Base-by-base conservation (phyloP, 1,140 invertebrate genomes). In the Lasioglossum albipes region DNA sequence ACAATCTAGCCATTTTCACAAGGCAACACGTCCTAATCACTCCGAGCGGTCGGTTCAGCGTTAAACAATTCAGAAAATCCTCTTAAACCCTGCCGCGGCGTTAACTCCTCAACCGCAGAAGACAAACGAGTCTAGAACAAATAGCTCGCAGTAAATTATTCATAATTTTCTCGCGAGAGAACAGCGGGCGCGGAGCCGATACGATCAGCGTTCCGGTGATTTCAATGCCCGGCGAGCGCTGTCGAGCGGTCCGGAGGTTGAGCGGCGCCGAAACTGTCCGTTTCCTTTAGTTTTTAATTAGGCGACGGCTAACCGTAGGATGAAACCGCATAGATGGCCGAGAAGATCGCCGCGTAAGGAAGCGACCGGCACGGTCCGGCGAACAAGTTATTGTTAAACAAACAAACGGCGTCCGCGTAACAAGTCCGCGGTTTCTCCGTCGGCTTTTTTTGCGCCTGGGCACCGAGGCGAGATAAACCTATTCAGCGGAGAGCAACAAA, bases 381-480 rank as follows among this genome's bases (percentile, higher is more conserved):
- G 42, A 31, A 20, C 20, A 22, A 27, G 41, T 36, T 54, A 65
- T 61, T 36, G 62, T 65, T 41, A 31, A 64, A 36, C 62, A 57
- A 64, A 57, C 45, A 65, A 45, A 22, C 27, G n/a, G 22, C 2
- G 57, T 18, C 20, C 45, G 41, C 42, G 75, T 61, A 67, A 68
- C 65, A 31, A 76, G 36, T 36, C 36, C 36, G 31, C 10, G 45
- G 22, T 27, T 10, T 0, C 27, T 16, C 36, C 16, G 16, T 16
- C 18, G 16, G 18, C 16, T 13, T 16, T 18, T 18, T 16, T 54
- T n/a, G 18, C 16, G 7, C 4, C 16, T 12, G 22, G 16, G 62
- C 31, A 70, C 20, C 73, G 73, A 36, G 66, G 42, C 66, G 41
- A 71, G 67, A 78, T 64, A 64, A 71, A 52, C 45, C 61, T 31